Evolutionary conservation across 2,113 vertebrate genomes (phyloP), one percentile per base, ranked within the genome.

Genomic region (Piaya cayana): DNA sequence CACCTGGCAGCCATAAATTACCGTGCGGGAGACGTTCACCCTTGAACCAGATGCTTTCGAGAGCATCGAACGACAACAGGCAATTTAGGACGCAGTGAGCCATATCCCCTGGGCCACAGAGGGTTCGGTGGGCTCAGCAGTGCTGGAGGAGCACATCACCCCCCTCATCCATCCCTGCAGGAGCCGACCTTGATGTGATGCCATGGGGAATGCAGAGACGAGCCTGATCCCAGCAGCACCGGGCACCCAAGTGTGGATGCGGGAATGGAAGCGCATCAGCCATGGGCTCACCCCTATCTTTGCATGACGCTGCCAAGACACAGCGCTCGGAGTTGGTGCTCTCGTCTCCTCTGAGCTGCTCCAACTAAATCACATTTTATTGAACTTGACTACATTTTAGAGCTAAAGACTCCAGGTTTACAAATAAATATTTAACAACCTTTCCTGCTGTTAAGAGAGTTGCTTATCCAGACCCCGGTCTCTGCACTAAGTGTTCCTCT

Each of bases 371-470:
- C 92, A 95, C 59, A 86, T 96, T 92, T 96, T 93, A 97, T 96
- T 96, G 96, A 95, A 96, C 92, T 76, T 92, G 84, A 94, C 92
- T 91, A 69, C 15, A 7, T 94, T 94, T 92, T 93, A 90, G 82
- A 88, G 42, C 95, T 94, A 96, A 97, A 97, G 93, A 94, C 92
- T 97, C 90, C 92, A 94, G 90, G 93, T 96, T 97, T 96, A 95
- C 93, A 96, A 97, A 97, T 97, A 97, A 97, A 97, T 97, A 96
- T 97, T 96, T 97, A 96, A 97, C 93, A 88, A 92, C 90, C 88
- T 84, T 88, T 92, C 72, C 94, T 84, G 94, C 95, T 94, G 93
- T 79, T 94, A 72, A 87, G 92, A 81, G 79, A 96, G 72, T 92
- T 85, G 94, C 95, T 95, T 89, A 92, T 29, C 87, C 92, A 96